Base-by-base conservation (phyloP, 2,888 invertebrate species). In the Sarcophaga subvicina region DNA sequence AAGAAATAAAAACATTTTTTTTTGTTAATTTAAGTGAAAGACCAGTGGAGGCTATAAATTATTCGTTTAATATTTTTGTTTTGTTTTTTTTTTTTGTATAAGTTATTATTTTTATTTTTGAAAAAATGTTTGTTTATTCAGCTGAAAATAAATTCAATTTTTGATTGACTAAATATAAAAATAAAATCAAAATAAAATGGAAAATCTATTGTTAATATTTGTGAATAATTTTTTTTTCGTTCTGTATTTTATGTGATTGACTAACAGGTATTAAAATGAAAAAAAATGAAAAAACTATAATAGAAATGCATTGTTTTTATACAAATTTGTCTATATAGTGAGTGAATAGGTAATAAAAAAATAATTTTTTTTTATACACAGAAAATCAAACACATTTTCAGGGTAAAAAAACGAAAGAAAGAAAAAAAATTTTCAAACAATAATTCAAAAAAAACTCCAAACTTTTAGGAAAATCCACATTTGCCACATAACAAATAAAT, bases 391-490 rank as follows among this genome's bases (percentile, higher is more conserved):
- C 54, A 54, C 10, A n/a, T 72, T 66, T 27, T 64, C 81, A 77
- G 27, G 60, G 3, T 72, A 72, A 47, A 49, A 47, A 2, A 85
- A 49, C 4, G 17, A 17, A 72, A 80, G 49, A 77, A 79, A 63
- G 83, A 69, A 71, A 54, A 54, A 54, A 14, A 17, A 4, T 54
- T 37, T 37, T 37, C 59, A 71, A 69, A 80, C 27, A 85, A 8
- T 12, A 12, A 69, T 59, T 20, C 27, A 69, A 67, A 60, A 54
- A 86, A 75, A 82, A 77, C 80, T 80, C 71, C 80, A 85, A 85
- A 85, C 84, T 85, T 85, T 85, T 85, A 85, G 84, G 80, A 86
- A 86, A 84, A 87, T 87, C 87, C 87, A 84, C 84, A 85, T 79
- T 84, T 81, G 87, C 84, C 87, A 87, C 86, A 87, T 87, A 87